Base-by-base conservation (phyloP, 2,888 invertebrate species). In the Lypha dubia region DNA sequence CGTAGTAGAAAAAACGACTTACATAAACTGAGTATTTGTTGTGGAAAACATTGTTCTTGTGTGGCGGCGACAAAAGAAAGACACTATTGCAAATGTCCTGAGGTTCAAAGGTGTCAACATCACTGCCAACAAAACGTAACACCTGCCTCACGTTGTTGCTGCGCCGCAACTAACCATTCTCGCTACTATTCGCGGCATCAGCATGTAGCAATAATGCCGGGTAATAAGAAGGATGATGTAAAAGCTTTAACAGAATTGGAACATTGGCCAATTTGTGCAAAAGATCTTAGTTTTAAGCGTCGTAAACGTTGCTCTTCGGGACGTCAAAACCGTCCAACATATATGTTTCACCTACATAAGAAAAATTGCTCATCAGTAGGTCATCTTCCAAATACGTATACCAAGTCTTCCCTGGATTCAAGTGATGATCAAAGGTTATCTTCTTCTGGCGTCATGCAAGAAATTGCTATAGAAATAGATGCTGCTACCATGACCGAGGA, bases 401-500 rank as follows among this genome's bases (percentile, higher is more conserved):
- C 86, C 74, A 90, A 90, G 89, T 91, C 90, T 89, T 90, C 91
- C 89, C 86, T 88, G 86, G 89, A 89, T 86, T 89, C 89, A n/a
- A 90, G 89, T 87, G 88, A 90, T 58, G 88, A 90, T 79, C 79
- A 80, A 38, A 62, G 65, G 76, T 35, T 86, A 56, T 60, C 87
- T 60, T 60, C 85, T 86, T 41, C 81, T 38, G 77, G 67, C 9
- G 68, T 51, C 11, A 80, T 85, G 84, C 83, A 91, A 49, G 86
- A 88, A 79, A 89, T 91, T 65, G 89, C 91, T 86, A 89, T 90
- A 49, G 91, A 91, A 87, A 91, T 91, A 28, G 91, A 91, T 88
- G 91, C 91, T 53, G 91, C 90, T n/a, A 90, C 91, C 22, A 90
- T 89, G 77, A 91, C 90, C 56, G 91, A 90, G 84, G 90, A 90